These are phyloP conservation scores for Panthera tigris DNA, from an alignment of 2,113 vertebrate species.

Conservation along the genomic window DNA sequence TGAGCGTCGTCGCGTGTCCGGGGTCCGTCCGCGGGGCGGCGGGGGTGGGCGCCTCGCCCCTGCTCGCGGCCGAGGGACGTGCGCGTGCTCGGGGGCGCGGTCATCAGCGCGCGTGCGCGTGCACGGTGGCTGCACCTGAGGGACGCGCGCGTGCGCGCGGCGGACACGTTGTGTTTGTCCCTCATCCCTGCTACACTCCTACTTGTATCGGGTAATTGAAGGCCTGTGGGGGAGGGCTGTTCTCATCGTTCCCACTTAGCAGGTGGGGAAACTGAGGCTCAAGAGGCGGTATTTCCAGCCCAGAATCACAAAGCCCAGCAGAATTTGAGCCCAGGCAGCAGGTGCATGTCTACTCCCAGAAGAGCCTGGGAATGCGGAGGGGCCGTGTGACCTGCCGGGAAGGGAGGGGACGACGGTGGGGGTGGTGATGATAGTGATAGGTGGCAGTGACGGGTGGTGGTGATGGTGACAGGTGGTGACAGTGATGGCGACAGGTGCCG, in stretches of 20 bases:
- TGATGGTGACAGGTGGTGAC: neutral
- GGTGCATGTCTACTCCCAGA: neutral
- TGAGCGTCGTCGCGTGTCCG: neutral
- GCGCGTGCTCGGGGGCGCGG: neutral
- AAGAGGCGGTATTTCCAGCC: neutral
- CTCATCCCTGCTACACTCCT: neutral
- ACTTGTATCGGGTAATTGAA: neutral
- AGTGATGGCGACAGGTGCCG: neutral
- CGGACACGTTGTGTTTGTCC: too few relatives aligned
- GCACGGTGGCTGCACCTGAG: neutral
- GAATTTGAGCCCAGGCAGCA: neutral
- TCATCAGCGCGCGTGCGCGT: too few relatives aligned
- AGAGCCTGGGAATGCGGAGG: neutral
- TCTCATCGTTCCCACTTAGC: neutral
- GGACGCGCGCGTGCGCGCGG: neutral
- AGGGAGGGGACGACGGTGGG: neutral
- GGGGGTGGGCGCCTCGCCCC: neutral
- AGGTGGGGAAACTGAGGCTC: neutral
- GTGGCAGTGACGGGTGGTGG: too few relatives aligned
- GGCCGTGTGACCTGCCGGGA: neutral
- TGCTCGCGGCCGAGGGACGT: neutral
- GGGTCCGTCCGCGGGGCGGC: fast-evolving
- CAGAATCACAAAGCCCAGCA: neutral
- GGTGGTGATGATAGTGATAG: too few relatives aligned
- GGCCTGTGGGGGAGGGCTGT: neutral